Conservation (phyloP, 2,797 vertebrate genomes). For the Poecilia velifera region DNA sequence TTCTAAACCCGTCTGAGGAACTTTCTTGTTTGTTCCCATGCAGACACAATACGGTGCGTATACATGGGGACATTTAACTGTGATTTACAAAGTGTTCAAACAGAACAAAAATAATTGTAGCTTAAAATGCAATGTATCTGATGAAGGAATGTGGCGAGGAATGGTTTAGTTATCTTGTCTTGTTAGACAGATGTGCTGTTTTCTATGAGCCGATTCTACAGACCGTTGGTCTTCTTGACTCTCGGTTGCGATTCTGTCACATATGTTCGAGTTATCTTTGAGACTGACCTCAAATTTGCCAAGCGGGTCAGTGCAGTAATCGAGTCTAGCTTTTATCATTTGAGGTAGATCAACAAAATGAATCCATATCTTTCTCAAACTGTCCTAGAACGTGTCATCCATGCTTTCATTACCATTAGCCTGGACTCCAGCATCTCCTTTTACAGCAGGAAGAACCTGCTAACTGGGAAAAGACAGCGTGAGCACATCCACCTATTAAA, state of each 20-base stretch:
- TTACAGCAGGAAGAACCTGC: not conserved
- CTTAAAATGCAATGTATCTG: not conserved
- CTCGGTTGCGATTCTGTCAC: too few relatives aligned
- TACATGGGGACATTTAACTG: not conserved
- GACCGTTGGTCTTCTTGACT: not conserved
- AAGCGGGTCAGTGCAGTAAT: not conserved
- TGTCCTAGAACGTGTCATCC: not conserved
- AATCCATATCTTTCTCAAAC: not conserved
- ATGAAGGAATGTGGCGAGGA: not conserved
- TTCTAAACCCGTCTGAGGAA: not conserved
- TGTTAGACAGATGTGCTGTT: not conserved
- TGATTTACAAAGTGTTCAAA: not conserved
- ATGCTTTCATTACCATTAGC: not conserved
- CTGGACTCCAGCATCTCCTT: not conserved
- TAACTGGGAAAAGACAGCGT: not conserved
- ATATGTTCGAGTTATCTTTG: not conserved
- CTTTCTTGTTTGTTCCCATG: not conserved
- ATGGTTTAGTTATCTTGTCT: not conserved
- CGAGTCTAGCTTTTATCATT: not conserved
- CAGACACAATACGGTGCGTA: not conserved
- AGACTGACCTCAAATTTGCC: not conserved
- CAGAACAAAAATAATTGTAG: not conserved
- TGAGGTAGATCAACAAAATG: not conserved
- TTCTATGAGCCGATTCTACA: not conserved
- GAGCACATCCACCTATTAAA: not conserved